phyloP scores from a whole-genome alignment of 1,140 invertebrate genomes.

The Plectrocnemia conspersa region DNA sequence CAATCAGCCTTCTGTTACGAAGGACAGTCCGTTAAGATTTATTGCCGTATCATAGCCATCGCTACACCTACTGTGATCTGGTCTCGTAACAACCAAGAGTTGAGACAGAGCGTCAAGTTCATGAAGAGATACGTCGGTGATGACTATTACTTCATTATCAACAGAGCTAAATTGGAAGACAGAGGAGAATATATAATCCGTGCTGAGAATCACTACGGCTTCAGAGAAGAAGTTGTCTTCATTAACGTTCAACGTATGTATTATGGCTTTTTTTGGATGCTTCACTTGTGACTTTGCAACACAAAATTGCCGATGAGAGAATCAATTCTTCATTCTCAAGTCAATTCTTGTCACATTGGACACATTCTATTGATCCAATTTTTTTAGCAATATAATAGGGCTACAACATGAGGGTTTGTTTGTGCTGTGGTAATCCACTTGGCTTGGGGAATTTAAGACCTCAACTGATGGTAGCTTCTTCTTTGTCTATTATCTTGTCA shows the following conservation, averaged over 20 bases:
- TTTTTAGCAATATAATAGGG: no score
- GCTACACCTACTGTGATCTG: slow-evolving; percentile 93
- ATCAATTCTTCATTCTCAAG: slow-evolving; percentile 5
- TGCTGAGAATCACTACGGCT: slow-evolving; percentile 97
- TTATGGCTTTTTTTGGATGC: not conserved
- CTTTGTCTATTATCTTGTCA: no score
- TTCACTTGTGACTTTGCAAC: slow-evolving; percentile 15
- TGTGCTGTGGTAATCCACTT: no score
- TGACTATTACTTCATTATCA: slow-evolving; percentile 97
- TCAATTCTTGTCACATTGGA: not conserved
- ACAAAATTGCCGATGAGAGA: no score
- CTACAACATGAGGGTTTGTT: no score
- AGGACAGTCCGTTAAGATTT: slow-evolving; percentile 95
- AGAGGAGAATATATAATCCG: slow-evolving; percentile 95
- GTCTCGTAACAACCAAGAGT: slow-evolving; percentile 88
- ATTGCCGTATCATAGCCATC: slow-evolving; percentile 91
- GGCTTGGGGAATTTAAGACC: no score
- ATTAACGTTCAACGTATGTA: slow-evolving; percentile 92
- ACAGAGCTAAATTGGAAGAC: slow-evolving; percentile 90
- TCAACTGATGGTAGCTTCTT: no score
- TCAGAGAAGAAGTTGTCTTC: slow-evolving; percentile 93
- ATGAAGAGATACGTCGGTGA: slow-evolving; percentile 95
- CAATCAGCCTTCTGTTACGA: slow-evolving; percentile 93
- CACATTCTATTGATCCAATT: not conserved
- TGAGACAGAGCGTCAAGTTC: slow-evolving; percentile 97